Base-by-base conservation (phyloP, 2,888 invertebrate genomes). In the Xanthorhoe designata region DNA sequence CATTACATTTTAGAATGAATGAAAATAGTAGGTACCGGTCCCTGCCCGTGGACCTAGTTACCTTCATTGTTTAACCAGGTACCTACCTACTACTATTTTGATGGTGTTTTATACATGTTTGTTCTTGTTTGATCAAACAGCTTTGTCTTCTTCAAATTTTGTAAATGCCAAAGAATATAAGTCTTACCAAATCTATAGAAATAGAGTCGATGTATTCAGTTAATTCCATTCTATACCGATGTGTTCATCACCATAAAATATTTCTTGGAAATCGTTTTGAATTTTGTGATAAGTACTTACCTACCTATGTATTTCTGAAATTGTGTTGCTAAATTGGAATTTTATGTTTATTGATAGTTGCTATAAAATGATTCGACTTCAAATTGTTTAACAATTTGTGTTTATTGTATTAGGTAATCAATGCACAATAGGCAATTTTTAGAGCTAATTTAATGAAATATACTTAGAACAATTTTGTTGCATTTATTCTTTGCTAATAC, bases 311-410 rank as follows among this genome's bases (percentile, higher is more conserved):
- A n/a, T n/a, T n/a, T n/a, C n/a, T 9, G 9, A 42, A 13, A 42
- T 7, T 35, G 38, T 49, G 19, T 19, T 50, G 32, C 35, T 47
- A 24, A 51, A 51, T 35, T 42, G n/a, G 10, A 7, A 9, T 59
- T 32, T 57, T 53, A 49, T n/a, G 52, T 38, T 52, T 47, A 61
- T 61, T 60, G 38, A 60, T 15, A 15, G 9, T 35, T 9, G 8
- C 24, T 13, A 55, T 7, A 52, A 49, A 52, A 24, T 49, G 74
- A 74, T 72, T 75, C 72, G 64, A 78, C 78, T 81, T 81, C 78
- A 80, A 82, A 83, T 85, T 86, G 85, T 87, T 75, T 74, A 78
- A 87, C 83, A 85, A 86, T 87, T 86, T 85, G 86, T 79, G 81
- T 84, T 57, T 83, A 79, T 67, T 54, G 69, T 74, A 66, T 57